These are phyloP conservation scores for Pipistrellus pygmaeus DNA, from an alignment of 2,797 vertebrate genomes.

Conservation along the genomic window DNA sequence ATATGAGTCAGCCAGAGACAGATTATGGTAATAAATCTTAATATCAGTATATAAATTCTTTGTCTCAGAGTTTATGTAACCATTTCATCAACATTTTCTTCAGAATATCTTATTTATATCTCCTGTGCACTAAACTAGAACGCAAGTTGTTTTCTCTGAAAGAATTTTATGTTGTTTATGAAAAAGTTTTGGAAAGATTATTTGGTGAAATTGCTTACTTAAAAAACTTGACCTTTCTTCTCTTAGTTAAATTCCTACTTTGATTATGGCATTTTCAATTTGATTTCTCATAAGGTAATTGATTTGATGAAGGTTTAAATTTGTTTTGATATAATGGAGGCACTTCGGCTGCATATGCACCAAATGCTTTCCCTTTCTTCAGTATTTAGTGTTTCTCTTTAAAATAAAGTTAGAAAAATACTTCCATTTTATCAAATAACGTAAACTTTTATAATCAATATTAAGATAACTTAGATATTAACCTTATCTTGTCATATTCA, in stretches of 20 bases:
- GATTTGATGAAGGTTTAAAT: constrained; percentile 57
- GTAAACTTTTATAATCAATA: not conserved
- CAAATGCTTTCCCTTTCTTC: not conserved
- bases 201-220: constrained; percentile 41
- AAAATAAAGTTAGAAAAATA: not conserved
- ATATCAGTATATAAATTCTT: not conserved
- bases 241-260: constrained; percentile 55
- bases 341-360: not conserved
- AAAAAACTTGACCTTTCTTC: constrained; percentile 59
- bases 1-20: not conserved
- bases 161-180: not conserved
- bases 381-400: constrained; percentile 18
- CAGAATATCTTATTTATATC: not conserved
- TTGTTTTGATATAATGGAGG: not conserved
- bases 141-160: not conserved
- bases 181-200: constrained; percentile 56
- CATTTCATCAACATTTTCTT: constrained; percentile 33
- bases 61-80: constrained; percentile 1
- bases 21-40: not conserved
- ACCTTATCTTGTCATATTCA: not conserved
- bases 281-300: constrained; percentile 58
- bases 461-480: not conserved
- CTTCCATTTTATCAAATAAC: not conserved
- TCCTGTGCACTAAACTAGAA: not conserved
- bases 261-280: constrained; percentile 62